Conservation (phyloP, 2,797 vertebrate genomes). For the Crocidura indochinensis region DNA sequence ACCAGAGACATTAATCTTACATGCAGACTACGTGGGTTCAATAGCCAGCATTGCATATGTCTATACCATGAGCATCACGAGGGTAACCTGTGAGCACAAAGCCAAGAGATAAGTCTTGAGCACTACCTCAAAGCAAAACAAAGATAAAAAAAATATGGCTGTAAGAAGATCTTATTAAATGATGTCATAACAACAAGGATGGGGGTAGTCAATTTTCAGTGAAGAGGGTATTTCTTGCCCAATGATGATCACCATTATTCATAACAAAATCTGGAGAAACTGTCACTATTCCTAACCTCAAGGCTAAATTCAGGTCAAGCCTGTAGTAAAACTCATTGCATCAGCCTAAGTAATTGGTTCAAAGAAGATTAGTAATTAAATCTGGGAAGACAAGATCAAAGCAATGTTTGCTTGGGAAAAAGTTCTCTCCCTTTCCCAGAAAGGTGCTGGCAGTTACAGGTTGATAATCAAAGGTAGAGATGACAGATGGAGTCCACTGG, state of each 20-base stretch:
- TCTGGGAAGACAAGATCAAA: constrained; percentile 47
- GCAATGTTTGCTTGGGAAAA: background rate
- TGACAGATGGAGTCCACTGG: background rate
- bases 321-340: constrained; percentile 22
- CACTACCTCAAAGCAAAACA: too few relatives aligned
- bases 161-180: too few relatives aligned
- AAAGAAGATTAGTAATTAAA: constrained; percentile 12
- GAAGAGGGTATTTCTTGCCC: background rate
- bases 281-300: background rate
- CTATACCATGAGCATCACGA: too few relatives aligned
- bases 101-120: too few relatives aligned
- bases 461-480: background rate
- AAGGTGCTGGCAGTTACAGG: background rate
- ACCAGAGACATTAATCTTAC: too few relatives aligned
- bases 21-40: too few relatives aligned
- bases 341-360: constrained; percentile 35
- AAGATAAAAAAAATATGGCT: too few relatives aligned
- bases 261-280: background rate
- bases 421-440: background rate
- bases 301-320: background rate
- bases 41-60: too few relatives aligned
- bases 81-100: too few relatives aligned
- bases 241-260: background rate
- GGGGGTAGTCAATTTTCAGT: background rate
- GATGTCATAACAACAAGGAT: background rate